These are phyloP conservation scores for Helleia helle DNA, from an alignment of 2,888 invertebrate species.

Conservation along the genomic window DNA sequence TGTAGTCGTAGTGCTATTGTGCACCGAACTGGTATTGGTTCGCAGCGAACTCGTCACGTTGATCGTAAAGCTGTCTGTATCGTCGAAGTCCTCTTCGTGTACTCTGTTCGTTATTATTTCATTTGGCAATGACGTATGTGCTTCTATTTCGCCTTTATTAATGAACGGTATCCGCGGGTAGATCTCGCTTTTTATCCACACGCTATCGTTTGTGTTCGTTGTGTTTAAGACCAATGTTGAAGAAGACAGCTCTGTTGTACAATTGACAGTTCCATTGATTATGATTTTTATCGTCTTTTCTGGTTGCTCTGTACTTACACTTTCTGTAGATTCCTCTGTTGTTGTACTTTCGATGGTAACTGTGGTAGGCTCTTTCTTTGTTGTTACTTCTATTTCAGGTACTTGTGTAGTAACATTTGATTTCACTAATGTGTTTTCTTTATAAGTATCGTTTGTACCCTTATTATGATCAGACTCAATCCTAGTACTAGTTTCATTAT, in stretches of 20 bases:
- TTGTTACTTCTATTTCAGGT: conserved; percentile 21
- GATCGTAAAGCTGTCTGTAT: conserved; percentile 69
- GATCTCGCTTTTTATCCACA: conserved; percentile 33
- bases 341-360: conserved; percentile 21
- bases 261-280: conserved; percentile 62
- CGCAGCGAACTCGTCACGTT: conserved; percentile 72
- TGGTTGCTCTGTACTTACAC: conserved; percentile 38
- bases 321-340: conserved; percentile 23
- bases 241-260: conserved; percentile 59
- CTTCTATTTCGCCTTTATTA: conserved; percentile 35
- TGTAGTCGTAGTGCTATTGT: conserved; percentile 28
- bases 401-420: conserved; percentile 19
- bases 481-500: conserved; percentile 20
- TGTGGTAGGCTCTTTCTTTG: conserved; percentile 19
- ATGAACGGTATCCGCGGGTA: conserved; percentile 41
- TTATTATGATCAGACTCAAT: background rate
- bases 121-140: conserved; percentile 44
- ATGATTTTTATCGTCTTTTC: conserved; percentile 50
- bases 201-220: conserved; percentile 32
- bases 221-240: conserved; percentile 45
- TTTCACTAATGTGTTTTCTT: background rate
- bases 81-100: conserved; percentile 45
- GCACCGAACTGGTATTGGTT: conserved; percentile 60
- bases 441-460: background rate
- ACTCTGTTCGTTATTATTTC: conserved; percentile 57